These are phyloP conservation scores for Megastigmus dorsalis DNA, from an alignment of 2,888 invertebrate genomes.

Conservation along the genomic window DNA sequence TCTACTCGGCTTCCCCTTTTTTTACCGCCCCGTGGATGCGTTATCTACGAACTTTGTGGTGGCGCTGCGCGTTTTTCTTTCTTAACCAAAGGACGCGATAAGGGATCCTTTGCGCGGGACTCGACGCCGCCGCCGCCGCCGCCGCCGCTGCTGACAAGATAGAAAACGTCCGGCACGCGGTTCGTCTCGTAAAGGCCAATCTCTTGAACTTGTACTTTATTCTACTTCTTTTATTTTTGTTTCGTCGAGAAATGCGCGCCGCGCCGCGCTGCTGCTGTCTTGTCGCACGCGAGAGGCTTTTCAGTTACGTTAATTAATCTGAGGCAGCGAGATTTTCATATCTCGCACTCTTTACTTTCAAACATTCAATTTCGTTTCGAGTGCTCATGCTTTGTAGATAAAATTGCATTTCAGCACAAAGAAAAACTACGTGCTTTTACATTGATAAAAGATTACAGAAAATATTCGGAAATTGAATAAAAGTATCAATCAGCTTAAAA, in stretches of 20 bases:
- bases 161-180: slow-evolving; percentile 25
- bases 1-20: neutral
- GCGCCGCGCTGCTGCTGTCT: too few relatives aligned
- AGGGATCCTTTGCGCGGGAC: slow-evolving; percentile 28
- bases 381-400: too few relatives aligned
- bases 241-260: too few relatives aligned
- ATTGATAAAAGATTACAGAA: too few relatives aligned
- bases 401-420: too few relatives aligned
- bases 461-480: too few relatives aligned
- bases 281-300: neutral
- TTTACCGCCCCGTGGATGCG: neutral
- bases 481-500: too few relatives aligned
- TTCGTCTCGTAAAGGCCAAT: slow-evolving; percentile 17
- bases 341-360: too few relatives aligned
- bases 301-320: slow-evolving; percentile 11
- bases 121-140: too few relatives aligned
- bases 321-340: neutral
- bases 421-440: too few relatives aligned
- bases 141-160: slow-evolving; percentile 44
- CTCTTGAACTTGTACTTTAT: neutral
- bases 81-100: slow-evolving; percentile 32
- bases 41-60: slow-evolving; percentile 23
- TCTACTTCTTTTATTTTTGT: slow-evolving; percentile 5
- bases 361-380: too few relatives aligned
- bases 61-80: slow-evolving; percentile 24